These are phyloP conservation scores for Campoplex nolae DNA, from an alignment of 2,888 invertebrate genomes.

Conservation along the genomic window DNA sequence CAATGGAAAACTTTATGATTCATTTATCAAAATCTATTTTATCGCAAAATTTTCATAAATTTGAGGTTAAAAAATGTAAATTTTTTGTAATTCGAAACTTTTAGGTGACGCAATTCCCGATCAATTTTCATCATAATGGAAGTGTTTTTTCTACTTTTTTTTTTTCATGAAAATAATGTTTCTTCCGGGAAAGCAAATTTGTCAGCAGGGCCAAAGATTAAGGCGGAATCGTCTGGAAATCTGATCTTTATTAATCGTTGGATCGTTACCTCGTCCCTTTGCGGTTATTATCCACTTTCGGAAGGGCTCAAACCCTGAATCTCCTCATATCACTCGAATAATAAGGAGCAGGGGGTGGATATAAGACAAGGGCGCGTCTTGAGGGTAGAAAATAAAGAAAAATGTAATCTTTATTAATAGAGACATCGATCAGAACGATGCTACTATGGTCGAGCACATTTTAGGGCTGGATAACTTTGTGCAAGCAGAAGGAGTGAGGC, in stretches of 20 bases:
- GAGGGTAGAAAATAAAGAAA: conserved; percentile 40
- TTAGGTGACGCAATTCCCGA: background rate
- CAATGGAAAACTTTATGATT: background rate
- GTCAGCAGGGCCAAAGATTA: conserved; percentile 13
- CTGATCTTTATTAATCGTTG: conserved; percentile 61
- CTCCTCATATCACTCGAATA: conserved; percentile 25
- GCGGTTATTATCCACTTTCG: conserved; percentile 37
- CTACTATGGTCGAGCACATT: conserved; percentile 26
- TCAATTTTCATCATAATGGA: background rate
- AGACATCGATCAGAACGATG: conserved; percentile 60
- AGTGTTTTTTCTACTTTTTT: background rate
- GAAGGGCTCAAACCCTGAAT: conserved; percentile 6
- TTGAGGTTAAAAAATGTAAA: background rate
- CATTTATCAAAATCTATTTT: background rate
- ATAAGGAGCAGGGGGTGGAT: conserved; percentile 38
- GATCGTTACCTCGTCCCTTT: conserved; percentile 38
- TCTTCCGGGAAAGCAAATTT: conserved; percentile 16
- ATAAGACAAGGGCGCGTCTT: conserved; percentile 8
- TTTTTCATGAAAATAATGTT: background rate
- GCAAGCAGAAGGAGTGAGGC: background rate
- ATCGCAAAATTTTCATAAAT: background rate
- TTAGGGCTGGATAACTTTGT: conserved; percentile 38
- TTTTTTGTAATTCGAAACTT: background rate
- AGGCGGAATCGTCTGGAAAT: conserved; percentile 38
- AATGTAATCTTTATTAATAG: conserved; percentile 70